A percentile compares a stretch with the other conserved stretches of the same genome.
These are phyloP conservation scores for Scophthalmus maximus DNA, from an alignment of 2,113 vertebrate genomes.

Conservation along the genomic window DNA sequence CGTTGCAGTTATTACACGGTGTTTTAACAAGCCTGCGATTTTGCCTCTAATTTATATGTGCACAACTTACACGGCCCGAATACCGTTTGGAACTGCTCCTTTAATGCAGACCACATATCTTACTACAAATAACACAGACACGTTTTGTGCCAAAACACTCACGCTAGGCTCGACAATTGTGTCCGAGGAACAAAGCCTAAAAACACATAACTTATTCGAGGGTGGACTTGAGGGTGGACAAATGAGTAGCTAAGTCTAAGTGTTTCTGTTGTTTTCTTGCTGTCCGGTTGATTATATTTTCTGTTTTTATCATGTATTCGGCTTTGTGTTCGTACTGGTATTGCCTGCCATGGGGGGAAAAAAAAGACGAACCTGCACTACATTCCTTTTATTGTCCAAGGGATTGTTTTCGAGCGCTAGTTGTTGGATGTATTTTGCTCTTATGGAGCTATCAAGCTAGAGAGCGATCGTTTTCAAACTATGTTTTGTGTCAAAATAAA, in stretches of 20 bases:
- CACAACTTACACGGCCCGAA: slow-evolving; percentile 23
- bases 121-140: slow-evolving; percentile 18
- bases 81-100: slow-evolving; percentile 30
- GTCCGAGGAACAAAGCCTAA: slow-evolving; percentile 11
- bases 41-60: slow-evolving; percentile 23
- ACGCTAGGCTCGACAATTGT: slow-evolving; percentile 9
- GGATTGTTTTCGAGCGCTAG: slow-evolving; percentile 43
- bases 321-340: slow-evolving; percentile 39
- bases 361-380: slow-evolving; percentile 63
- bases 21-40: slow-evolving; percentile 1
- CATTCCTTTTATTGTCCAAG: slow-evolving; percentile 74
- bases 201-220: slow-evolving; percentile 21
- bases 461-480: slow-evolving; percentile 13
- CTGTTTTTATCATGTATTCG: slow-evolving; percentile 10
- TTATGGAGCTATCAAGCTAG: slow-evolving; percentile 24
- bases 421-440: slow-evolving; percentile 45
- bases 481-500: slow-evolving; percentile 33
- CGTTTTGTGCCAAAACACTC: slow-evolving; percentile 65
- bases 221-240: slow-evolving; percentile 1
- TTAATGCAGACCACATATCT: slow-evolving; percentile 29
- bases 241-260: slow-evolving; percentile 60
- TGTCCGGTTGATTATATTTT: slow-evolving; percentile 3
- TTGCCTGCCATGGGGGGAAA: slow-evolving; percentile 22
- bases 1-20: slow-evolving; percentile 12
- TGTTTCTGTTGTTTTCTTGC: slow-evolving; percentile 24